A percentile compares a stretch with the other conserved stretches of the same genome.
phyloP scores from a whole-genome alignment of 1,140 invertebrate genomes.

The Danaus melanippus region DNA sequence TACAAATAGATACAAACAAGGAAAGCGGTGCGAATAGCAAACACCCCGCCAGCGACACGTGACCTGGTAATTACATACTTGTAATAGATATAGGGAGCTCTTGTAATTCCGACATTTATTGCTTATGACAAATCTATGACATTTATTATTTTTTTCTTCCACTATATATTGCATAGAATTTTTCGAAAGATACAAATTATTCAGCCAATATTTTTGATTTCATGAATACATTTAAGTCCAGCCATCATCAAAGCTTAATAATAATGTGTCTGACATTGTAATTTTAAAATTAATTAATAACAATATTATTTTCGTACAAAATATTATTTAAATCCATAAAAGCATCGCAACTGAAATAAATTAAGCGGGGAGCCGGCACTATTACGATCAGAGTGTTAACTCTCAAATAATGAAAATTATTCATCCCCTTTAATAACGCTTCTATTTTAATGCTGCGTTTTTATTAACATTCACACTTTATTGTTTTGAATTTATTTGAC shows the following conservation, averaged over 20 bases:
- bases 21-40: constrained; percentile 27
- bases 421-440: constrained; percentile 31
- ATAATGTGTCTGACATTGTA: too few species aligned
- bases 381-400: constrained; percentile 51
- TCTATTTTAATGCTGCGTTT: constrained; percentile 17
- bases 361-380: constrained; percentile 30
- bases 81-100: constrained; percentile 11
- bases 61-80: constrained; percentile 16
- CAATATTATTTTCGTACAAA: background rate
- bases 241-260: too few species aligned
- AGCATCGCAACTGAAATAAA: constrained; percentile 35
- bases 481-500: background rate
- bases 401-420: constrained; percentile 60
- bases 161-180: too few species aligned
- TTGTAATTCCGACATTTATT: too few species aligned
- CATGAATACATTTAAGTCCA: too few species aligned
- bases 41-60: constrained; percentile 27
- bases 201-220: too few species aligned
- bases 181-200: too few species aligned
- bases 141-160: too few species aligned
- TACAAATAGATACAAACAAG: too few species aligned
- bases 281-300: too few species aligned
- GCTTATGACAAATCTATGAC: too few species aligned
- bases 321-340: constrained; percentile 13
- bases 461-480: background rate